Conservation (phyloP, 2,797 vertebrate species). For the Synaphobranchus kaupii region DNA sequence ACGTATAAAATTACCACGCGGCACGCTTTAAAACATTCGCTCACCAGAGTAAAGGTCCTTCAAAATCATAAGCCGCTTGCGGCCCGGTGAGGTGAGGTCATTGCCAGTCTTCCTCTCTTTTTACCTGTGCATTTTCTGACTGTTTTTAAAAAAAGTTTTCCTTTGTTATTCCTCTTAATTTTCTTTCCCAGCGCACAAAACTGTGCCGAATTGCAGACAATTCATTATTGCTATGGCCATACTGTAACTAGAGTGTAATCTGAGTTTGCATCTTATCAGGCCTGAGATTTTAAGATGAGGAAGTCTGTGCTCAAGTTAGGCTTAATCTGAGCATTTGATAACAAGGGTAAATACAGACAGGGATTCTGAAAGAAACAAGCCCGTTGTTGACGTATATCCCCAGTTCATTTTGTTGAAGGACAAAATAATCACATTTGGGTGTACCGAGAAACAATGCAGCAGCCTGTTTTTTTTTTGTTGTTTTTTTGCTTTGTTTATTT, state of each 20-base stretch:
- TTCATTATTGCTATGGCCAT: background rate
- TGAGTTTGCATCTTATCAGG: background rate
- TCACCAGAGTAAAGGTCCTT: slow-evolving; percentile 28
- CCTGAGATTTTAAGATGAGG: background rate
- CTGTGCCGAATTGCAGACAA: background rate
- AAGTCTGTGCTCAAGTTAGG: background rate
- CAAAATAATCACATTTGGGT: background rate
- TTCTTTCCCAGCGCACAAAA: slow-evolving; percentile 38
- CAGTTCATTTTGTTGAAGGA: slow-evolving; percentile 14
- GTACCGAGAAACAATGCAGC: slow-evolving; percentile 33
- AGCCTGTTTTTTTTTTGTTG: background rate
- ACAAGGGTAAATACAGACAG: background rate
- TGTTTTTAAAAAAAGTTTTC: background rate
- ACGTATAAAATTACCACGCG: slow-evolving; percentile 49
- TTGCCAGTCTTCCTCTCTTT: slow-evolving; percentile 23
- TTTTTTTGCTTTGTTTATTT: background rate
- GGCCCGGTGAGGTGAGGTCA: slow-evolving; percentile 48
- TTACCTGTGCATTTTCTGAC: slow-evolving; percentile 21
- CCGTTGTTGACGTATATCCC: background rate
- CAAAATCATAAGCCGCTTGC: slow-evolving; percentile 45
- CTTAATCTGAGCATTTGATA: background rate
- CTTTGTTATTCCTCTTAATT: background rate
- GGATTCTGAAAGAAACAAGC: background rate
- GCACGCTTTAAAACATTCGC: slow-evolving; percentile 44
- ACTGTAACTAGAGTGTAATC: background rate